These are phyloP conservation scores for Pitangus sulphuratus DNA, from an alignment of 2,797 vertebrate genomes.

Conservation along the genomic window DNA sequence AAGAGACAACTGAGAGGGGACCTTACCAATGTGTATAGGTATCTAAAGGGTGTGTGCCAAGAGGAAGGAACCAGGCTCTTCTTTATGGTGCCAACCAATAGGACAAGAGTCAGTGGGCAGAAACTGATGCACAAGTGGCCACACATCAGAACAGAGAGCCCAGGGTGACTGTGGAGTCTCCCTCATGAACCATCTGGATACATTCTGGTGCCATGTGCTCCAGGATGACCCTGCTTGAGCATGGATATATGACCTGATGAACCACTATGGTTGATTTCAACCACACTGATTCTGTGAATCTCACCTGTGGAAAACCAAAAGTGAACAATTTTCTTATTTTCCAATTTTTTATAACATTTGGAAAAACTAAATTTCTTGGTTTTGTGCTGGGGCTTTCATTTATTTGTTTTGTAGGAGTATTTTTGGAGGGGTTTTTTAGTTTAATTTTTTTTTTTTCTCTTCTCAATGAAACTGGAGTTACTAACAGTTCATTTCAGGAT, in stretches of 20 bases:
- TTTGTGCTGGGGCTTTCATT: accelerated
- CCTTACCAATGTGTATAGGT: too few species aligned
- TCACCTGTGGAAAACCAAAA: background rate
- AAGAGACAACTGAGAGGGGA: background rate
- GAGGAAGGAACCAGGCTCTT: background rate
- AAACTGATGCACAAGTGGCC: background rate
- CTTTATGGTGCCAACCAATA: background rate
- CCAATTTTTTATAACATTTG: background rate
- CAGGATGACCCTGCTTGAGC: background rate
- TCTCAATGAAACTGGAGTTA: background rate
- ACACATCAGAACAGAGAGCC: background rate
- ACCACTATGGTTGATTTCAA: background rate
- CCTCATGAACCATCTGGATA: accelerated
- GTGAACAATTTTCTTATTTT: background rate
- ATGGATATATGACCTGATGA: background rate
- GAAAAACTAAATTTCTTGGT: background rate
- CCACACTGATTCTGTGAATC: background rate
- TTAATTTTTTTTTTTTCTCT: too few species aligned
- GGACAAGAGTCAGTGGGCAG: accelerated
- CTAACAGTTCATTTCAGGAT: background rate
- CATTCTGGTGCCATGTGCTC: background rate
- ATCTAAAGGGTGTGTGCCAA: accelerated
- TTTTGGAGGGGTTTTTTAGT: background rate
- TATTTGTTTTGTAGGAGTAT: background rate
- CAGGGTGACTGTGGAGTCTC: background rate